Percentiles rank a stretch among this genome's conserved stretches.
These are phyloP conservation scores for Gavia stellata DNA, from an alignment of 2,113 vertebrate species.

Conservation along the genomic window DNA sequence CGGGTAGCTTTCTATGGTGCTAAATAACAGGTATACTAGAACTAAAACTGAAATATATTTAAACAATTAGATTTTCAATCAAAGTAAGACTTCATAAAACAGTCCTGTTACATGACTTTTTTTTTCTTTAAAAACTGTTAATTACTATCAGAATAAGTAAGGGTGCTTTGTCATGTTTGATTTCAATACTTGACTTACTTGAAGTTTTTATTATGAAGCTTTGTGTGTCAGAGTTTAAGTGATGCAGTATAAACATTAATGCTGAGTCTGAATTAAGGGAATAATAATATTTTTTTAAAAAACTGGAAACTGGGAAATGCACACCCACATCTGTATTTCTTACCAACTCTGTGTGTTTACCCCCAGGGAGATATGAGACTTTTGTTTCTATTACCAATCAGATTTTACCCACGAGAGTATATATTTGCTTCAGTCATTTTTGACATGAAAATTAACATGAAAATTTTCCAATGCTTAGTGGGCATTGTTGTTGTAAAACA, in stretches of 20 bases:
- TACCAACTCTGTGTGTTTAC: neutral
- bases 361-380: neutral
- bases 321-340: neutral
- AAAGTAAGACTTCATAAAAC: neutral
- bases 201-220: neutral
- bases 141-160: neutral
- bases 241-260: neutral
- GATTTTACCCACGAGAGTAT: neutral
- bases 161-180: neutral
- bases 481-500: neutral
- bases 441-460: neutral
- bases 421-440: neutral
- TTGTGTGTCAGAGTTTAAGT: accelerated
- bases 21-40: neutral
- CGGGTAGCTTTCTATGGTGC: neutral
- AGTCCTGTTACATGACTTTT: neutral
- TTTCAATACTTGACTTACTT: neutral
- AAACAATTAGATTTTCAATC: neutral
- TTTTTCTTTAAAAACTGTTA: neutral
- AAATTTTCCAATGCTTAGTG: neutral
- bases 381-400: neutral
- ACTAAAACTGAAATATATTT: neutral
- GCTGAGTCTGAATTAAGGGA: neutral
- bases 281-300: neutral
- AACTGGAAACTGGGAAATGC: neutral